A percentile compares a stretch with the other conserved stretches of the same genome.
phyloP scores from a whole-genome alignment of 2,888 invertebrate genomes.

The Julus scanicus region DNA sequence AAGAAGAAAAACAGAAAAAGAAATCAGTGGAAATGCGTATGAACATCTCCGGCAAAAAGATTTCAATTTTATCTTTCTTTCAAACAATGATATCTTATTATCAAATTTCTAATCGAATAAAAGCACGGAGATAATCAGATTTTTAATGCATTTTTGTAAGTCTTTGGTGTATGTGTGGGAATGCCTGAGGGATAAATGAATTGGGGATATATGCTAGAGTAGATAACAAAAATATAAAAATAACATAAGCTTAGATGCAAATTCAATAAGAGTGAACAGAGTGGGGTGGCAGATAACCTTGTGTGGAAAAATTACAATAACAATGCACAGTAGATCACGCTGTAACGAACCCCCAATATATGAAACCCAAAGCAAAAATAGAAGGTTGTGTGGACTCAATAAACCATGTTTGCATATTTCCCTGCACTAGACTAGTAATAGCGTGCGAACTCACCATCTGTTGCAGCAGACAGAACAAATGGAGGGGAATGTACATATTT shows the following conservation, averaged over 20 bases:
- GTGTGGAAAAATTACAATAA: not conserved
- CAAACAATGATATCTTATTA: slow-evolving; percentile 29
- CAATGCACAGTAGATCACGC: slow-evolving; percentile 10
- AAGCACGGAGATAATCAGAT: slow-evolving; percentile 11
- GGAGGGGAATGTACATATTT: not conserved
- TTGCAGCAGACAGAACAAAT: not conserved
- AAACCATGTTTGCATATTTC: slow-evolving; percentile 43
- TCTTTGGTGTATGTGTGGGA: not conserved
- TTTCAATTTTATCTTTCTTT: slow-evolving; percentile 36
- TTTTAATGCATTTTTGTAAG: not conserved
- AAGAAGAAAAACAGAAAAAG: not conserved
- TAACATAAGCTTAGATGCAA: slow-evolving; percentile 37
- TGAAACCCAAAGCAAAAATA: not conserved
- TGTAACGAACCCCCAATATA: not conserved
- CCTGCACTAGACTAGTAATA: not conserved
- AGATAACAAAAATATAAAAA: slow-evolving; percentile 23
- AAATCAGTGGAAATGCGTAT: not conserved
- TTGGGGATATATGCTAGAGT: not conserved
- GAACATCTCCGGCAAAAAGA: not conserved
- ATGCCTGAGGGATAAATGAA: not conserved
- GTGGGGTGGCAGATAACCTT: not conserved
- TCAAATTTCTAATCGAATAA: slow-evolving; percentile 44
- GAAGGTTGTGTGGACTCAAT: slow-evolving; percentile 32
- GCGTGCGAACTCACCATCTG: not conserved
- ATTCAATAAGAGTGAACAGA: slow-evolving; percentile 1